These are phyloP conservation scores for Callionymus lyra DNA, from an alignment of 2,113 vertebrate species.

Conservation along the genomic window DNA sequence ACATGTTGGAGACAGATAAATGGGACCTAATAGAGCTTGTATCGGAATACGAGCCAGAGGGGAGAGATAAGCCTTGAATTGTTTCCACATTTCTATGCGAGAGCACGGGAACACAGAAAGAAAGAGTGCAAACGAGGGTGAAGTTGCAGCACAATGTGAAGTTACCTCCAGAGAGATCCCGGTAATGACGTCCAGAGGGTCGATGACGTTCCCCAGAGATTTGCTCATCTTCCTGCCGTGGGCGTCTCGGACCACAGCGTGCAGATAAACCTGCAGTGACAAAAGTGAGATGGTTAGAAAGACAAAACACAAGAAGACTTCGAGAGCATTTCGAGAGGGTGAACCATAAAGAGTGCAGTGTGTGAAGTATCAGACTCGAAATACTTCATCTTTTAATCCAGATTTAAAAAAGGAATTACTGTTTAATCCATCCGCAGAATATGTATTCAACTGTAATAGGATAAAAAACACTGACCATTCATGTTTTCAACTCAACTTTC, in stretches of 20 bases:
- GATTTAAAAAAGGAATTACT: too few relatives aligned
- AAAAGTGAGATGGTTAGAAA: neutral
- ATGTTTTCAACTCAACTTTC: too few relatives aligned
- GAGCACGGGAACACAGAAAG: neutral
- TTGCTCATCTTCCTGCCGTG: constrained; percentile 94
- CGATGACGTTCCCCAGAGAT: constrained; percentile 86
- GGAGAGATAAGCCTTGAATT: constrained; percentile 4
- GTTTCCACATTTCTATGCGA: too few relatives aligned
- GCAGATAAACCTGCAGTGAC: constrained; percentile 73
- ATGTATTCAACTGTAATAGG: too few relatives aligned
- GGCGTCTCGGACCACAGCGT: constrained; percentile 80
- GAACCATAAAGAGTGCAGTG: too few relatives aligned
- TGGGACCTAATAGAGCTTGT: constrained; percentile 45
- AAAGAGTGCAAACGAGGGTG: neutral
- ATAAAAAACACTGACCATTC: too few relatives aligned
- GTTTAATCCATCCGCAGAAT: too few relatives aligned
- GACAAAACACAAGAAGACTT: too few relatives aligned
- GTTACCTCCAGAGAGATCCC: constrained; percentile 78
- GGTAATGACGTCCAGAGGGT: constrained; percentile 80
- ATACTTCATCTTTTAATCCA: neutral
- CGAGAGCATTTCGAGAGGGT: too few relatives aligned
- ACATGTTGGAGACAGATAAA: constrained; percentile 33
- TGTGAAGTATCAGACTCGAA: too few relatives aligned
- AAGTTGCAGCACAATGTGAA: constrained; percentile 21
- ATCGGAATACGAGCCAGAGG: constrained; percentile 21